Base-by-base conservation (phyloP, 1,140 invertebrate species). In the Nebria ingens region DNA sequence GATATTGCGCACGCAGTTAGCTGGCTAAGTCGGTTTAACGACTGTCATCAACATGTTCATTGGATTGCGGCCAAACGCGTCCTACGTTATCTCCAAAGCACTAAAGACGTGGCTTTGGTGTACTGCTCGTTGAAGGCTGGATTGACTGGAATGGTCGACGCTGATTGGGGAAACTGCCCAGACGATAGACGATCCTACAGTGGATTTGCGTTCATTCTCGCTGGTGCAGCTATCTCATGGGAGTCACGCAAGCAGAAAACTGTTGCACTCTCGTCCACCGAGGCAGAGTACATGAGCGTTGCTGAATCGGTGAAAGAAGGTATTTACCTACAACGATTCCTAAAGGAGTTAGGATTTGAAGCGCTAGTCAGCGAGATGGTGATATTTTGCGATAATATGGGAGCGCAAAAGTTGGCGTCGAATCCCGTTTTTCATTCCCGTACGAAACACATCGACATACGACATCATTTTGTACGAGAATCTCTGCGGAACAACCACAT, bases 161-260 rank as follows among this genome's bases (percentile, higher is more conserved):
- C 25, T 6, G 25, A 34, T 34, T 34, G 25, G 25, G 25, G 6
- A 6, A 34, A 6, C 25, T 34, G 25, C n/a, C 6, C 25, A n/a
- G n/a, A 34, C 6, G 25, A 34, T 6, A 6, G n/a, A 6, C 6
- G n/a, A n/a, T 6, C 6, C n/a, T 6, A 9, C 6, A 34, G 25
- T n/a, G 62, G 60, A 11, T 61, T 56, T 49, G 19, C 51, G 2
- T 57, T 63, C 15, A 23, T 17, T 12, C 3, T 56, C 9, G 50
- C 51, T n/a, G 56, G 53, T 25, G 51, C 50, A 22, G 38, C 51
- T n/a, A 65, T 71, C 12, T 62, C 55, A 20, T 59, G 60, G 60
- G 21, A 50, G 19, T 52, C 45, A 15, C 52, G 40, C 21, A 59
- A 59, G 29, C 61, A 63, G 22, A 12, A 4, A 9, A 29, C 38